These are phyloP conservation scores for Hoplodrina blanda DNA, from an alignment of 2,888 invertebrate species.

Conservation along the genomic window DNA sequence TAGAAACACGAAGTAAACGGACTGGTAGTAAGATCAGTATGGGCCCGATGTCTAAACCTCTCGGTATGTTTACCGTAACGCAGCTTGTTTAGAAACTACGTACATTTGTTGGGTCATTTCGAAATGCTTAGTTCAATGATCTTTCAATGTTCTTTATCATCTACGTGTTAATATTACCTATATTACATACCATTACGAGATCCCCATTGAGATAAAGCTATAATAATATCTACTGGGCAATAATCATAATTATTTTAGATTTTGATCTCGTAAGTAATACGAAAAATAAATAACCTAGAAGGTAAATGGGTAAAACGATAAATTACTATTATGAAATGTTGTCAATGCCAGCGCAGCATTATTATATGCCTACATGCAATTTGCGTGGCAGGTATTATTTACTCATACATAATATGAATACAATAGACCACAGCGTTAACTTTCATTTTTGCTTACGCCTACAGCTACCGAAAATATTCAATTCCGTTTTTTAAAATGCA, in stretches of 20 bases:
- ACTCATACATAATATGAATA: constrained; percentile 56
- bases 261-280: constrained; percentile 38
- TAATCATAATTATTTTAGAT: constrained; percentile 46
- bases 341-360: constrained; percentile 78
- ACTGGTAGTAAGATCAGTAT: constrained; percentile 74
- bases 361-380: constrained; percentile 72
- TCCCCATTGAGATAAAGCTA: constrained; percentile 42
- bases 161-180: constrained; percentile 58
- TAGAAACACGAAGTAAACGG: constrained; percentile 82
- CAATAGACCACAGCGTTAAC: constrained; percentile 64
- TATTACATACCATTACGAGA: constrained; percentile 47
- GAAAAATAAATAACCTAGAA: constrained; percentile 50
- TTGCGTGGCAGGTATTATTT: constrained; percentile 74
- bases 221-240: constrained; percentile 35
- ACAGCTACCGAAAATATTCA: constrained; percentile 54
- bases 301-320: constrained; percentile 57
- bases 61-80: constrained; percentile 65
- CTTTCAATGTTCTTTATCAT: constrained; percentile 64
- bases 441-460: constrained; percentile 78
- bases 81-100: constrained; percentile 66
- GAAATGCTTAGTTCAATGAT: constrained; percentile 66
- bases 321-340: constrained; percentile 76
- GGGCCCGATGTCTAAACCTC: constrained; percentile 82
- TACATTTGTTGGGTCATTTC: constrained; percentile 61
- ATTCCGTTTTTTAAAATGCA: constrained; percentile 53